These are phyloP conservation scores for Cirrhinus molitorella DNA, from an alignment of 2,797 vertebrate species.

Conservation along the genomic window DNA sequence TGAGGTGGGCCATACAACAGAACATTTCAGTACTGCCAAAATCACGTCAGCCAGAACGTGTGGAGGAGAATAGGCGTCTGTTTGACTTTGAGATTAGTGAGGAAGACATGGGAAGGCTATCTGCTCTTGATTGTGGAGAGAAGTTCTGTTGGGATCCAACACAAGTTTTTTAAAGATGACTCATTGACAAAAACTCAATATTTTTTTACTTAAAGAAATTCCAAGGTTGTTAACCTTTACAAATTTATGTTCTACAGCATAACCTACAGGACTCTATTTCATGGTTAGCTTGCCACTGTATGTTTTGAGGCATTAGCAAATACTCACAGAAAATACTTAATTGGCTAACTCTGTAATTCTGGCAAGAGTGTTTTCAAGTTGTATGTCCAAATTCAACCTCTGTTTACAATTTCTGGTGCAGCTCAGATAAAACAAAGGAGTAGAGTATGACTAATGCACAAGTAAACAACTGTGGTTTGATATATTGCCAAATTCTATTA, in stretches of 20 bases:
- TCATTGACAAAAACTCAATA: background rate
- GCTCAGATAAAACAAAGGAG: background rate
- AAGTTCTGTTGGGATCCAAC: slow-evolving; percentile 83
- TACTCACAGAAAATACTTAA: background rate
- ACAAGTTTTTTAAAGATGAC: slow-evolving; percentile 69
- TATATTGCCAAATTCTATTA: background rate
- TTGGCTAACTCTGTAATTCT: background rate
- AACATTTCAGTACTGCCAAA: slow-evolving; percentile 82
- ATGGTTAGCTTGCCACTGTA: background rate
- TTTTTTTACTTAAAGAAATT: background rate
- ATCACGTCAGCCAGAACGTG: slow-evolving; percentile 73
- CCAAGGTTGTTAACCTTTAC: background rate
- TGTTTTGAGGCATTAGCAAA: background rate
- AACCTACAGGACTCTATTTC: background rate
- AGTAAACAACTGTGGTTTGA: background rate
- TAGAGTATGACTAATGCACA: background rate
- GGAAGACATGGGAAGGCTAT: slow-evolving; percentile 74
- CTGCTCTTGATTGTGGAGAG: slow-evolving; percentile 74
- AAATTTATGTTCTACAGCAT: background rate
- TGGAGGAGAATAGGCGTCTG: slow-evolving; percentile 76
- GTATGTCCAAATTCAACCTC: background rate
- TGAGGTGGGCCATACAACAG: slow-evolving; percentile 85
- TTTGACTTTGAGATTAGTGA: slow-evolving; percentile 81
- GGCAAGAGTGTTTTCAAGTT: background rate
- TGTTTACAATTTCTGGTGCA: slow-evolving; percentile 10